Base-by-base conservation (phyloP, 1,140 invertebrate genomes). In the Euura lappo region DNA sequence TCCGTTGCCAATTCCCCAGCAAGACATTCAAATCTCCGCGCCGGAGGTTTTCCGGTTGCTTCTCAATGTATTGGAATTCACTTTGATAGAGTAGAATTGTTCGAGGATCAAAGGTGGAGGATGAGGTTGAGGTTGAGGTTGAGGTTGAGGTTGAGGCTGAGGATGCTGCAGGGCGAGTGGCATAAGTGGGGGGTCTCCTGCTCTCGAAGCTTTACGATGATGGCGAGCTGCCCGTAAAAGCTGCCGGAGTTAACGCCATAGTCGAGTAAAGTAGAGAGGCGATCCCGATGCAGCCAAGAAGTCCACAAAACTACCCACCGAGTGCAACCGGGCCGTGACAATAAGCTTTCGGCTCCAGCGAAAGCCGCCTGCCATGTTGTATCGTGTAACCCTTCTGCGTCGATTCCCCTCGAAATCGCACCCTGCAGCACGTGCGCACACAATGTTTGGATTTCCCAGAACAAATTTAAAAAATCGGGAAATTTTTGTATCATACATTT, bases 41-140 rank as follows among this genome's bases (percentile, higher is more conserved):
- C 69, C 45, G 11, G n/a, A 45, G 45, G 44, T 65, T 45, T 79
- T 80, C 80, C 75, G 77, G 78, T 80, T 74, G 73, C 75, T 74
- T 77, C 75, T 75, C 72, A 70, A 81, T 80, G 76, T 81, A 81
- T 81, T 79, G 80, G 80, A 80, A 81, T 81, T 81, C 75, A 81
- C 51, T 60, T 60, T 60, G 51, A 11, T 8, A 60, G 51, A 60
- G 51, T 8, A 60, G 51, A 60, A 60, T 60, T 60, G 51, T 60
- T 5, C 51, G 51, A 60, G 6, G 51, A 60, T 51, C 60, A 65
- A 44, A 64, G 60, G 13, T 72, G 13, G 60, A 4, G 51, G 43
- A 43, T 44, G 47, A 60, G 51, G 46, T 64, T 28, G 28, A 28
- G 28, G 28, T 28, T 28, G 28, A 28, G 28, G 28, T 28, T 28